These are phyloP conservation scores for Volucella bombylans DNA, from an alignment of 2,888 invertebrate species.

Conservation along the genomic window DNA sequence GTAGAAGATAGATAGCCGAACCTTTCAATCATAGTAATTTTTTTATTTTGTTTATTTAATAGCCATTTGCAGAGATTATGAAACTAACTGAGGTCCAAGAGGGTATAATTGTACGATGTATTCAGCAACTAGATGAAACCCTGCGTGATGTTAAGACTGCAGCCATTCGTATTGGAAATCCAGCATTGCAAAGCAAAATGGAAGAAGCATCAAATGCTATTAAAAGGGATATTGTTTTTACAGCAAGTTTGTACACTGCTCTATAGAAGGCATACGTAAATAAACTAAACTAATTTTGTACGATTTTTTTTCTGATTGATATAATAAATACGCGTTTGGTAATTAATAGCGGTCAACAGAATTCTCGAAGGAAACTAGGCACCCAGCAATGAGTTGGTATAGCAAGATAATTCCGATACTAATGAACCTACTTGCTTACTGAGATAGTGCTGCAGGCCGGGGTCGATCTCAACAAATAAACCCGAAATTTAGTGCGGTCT, in stretches of 20 bases:
- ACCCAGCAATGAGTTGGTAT: too few species aligned
- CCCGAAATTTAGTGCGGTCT: too few species aligned
- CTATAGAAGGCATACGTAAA: conserved; percentile 20
- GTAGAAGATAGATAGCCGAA: conserved; percentile 81
- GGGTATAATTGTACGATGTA: conserved; percentile 98
- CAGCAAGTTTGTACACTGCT: conserved; percentile 95
- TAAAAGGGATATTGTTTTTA: conserved; percentile 98
- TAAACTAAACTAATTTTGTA: too few species aligned
- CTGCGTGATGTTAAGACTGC: conserved; percentile 95
- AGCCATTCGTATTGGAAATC: conserved; percentile 96
- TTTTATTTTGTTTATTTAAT: conserved; percentile 68
- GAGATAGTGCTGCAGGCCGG: too few species aligned
- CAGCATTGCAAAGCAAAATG: conserved; percentile 95
- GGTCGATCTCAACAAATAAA: too few species aligned
- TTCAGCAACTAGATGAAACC: conserved; percentile 97
- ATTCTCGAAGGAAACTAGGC: too few species aligned
- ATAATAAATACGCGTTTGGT: too few species aligned
- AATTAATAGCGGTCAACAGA: too few species aligned
- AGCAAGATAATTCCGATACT: too few species aligned
- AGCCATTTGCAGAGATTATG: conserved; percentile 97
- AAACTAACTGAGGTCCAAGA: conserved; percentile 96
- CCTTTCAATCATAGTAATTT: neutral
- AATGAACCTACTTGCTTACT: too few species aligned
- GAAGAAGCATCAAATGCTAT: conserved; percentile 95
- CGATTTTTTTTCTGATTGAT: too few species aligned